Percentiles rank a stretch among this genome's conserved stretches.
These are phyloP conservation scores for Mycogona germanica DNA, from an alignment of 2,888 invertebrate species.

Conservation along the genomic window DNA sequence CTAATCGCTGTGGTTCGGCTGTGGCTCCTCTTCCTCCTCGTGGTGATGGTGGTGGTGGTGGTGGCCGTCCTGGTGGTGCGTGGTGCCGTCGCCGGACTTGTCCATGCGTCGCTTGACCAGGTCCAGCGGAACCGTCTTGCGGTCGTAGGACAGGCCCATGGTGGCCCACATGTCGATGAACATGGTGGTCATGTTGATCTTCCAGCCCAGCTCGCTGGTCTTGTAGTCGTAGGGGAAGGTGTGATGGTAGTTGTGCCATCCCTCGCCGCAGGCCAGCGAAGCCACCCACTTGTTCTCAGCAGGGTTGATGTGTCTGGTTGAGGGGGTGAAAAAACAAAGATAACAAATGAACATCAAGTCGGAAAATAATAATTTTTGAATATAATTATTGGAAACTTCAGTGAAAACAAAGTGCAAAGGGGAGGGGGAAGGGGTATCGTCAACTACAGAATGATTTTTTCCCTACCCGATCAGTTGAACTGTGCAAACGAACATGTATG, in stretches of 20 bases:
- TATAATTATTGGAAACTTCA: no score
- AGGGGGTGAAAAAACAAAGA: no score
- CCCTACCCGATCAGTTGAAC: no score
- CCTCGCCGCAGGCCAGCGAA: conserved; percentile 59
- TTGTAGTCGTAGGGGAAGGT: conserved; percentile 90
- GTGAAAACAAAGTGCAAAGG: no score
- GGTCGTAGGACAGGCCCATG: conserved; percentile 76
- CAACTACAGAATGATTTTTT: no score
- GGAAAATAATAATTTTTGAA: no score
- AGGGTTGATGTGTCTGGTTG: conserved; percentile 26
- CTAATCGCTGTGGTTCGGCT: no score
- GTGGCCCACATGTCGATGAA: conserved; percentile 70
- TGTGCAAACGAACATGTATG: no score
- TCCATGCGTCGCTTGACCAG: conserved; percentile 54
- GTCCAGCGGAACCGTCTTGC: conserved; percentile 57
- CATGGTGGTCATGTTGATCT: conserved; percentile 56
- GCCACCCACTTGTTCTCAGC: conserved; percentile 27
- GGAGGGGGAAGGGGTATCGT: no score
- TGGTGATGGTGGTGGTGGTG: not conserved
- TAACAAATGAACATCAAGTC: no score
- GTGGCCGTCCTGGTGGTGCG: not conserved
- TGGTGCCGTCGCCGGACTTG: conserved; percentile 59
- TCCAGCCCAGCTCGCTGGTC: conserved; percentile 64
- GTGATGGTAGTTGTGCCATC: conserved; percentile 93
- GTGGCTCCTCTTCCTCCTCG: not conserved